Conservation (phyloP, 2,888 invertebrate genomes). For the Drosophila colorata region DNA sequence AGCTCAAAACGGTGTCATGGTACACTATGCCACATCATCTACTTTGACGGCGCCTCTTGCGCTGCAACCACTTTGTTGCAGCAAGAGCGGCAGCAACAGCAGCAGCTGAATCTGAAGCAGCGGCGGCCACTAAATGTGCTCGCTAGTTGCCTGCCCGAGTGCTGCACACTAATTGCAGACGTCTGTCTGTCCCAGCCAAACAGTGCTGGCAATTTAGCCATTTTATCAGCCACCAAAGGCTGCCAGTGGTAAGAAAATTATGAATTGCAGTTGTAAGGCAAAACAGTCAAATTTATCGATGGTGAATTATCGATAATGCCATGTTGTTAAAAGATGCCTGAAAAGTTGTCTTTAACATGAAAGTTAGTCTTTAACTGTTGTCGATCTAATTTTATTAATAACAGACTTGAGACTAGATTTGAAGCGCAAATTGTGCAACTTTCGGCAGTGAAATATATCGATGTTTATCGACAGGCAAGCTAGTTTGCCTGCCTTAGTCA, state of each 20-base stretch:
- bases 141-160: slow-evolving; percentile 44
- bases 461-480: neutral
- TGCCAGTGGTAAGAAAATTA: no score
- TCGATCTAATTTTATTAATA: neutral
- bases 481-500: no score
- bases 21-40: slow-evolving; percentile 40
- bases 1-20: slow-evolving; percentile 38
- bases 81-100: slow-evolving; percentile 17
- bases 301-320: no score
- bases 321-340: no score
- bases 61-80: slow-evolving; percentile 69
- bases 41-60: slow-evolving; percentile 40
- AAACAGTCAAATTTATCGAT: neutral
- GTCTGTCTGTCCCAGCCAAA: slow-evolving; percentile 46
- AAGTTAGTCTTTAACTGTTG: no score
- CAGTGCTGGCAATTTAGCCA: slow-evolving; percentile 21
- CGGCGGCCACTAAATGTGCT: slow-evolving; percentile 66
- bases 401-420: neutral
- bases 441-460: neutral
- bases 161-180: slow-evolving; percentile 71
- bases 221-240: neutral
- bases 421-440: neutral
- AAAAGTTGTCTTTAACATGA: no score
- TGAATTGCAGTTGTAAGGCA: neutral
- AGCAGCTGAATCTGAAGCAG: slow-evolving; percentile 13